A percentile compares a stretch with the other conserved stretches of the same genome.
Conservation (phyloP, 2,888 invertebrate genomes). For the Standfussiana lucernea region DNA sequence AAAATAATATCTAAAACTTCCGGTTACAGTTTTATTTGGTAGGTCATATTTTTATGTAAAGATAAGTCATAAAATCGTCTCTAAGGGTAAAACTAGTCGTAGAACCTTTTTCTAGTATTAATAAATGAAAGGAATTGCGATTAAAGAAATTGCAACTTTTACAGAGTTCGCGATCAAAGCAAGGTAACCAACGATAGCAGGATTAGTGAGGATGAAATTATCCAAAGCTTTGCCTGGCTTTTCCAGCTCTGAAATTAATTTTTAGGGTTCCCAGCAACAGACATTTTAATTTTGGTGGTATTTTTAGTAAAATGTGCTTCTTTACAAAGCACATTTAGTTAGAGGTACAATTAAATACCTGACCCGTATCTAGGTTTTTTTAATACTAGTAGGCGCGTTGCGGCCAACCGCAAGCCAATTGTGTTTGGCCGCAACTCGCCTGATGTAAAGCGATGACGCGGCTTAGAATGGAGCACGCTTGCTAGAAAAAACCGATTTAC, state of each 20-base stretch:
- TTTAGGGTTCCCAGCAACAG: slow-evolving; percentile 36
- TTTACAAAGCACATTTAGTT: not conserved
- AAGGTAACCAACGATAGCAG: slow-evolving; percentile 74
- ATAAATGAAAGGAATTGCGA: slow-evolving; percentile 55
- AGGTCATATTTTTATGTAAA: too few relatives aligned
- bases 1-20: not conserved
- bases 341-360: not conserved
- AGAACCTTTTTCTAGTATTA: slow-evolving; percentile 28
- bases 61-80: too few relatives aligned
- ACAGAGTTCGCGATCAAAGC: slow-evolving; percentile 70
- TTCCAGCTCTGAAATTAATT: slow-evolving; percentile 36
- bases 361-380: not conserved
- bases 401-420: too few relatives aligned
- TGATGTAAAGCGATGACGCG: not conserved
- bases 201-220: slow-evolving; percentile 77
- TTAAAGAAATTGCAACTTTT: slow-evolving; percentile 59
- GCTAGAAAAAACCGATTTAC: not conserved
- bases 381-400: not conserved
- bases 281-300: slow-evolving; percentile 23
- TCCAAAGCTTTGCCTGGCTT: slow-evolving; percentile 49
- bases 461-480: not conserved
- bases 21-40: too few relatives aligned
- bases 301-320: slow-evolving; percentile 2
- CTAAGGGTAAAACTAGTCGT: not conserved
- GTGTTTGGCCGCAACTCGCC: not conserved